These are phyloP conservation scores for Pollenia labialis DNA, from an alignment of 2,888 invertebrate genomes.

Conservation along the genomic window DNA sequence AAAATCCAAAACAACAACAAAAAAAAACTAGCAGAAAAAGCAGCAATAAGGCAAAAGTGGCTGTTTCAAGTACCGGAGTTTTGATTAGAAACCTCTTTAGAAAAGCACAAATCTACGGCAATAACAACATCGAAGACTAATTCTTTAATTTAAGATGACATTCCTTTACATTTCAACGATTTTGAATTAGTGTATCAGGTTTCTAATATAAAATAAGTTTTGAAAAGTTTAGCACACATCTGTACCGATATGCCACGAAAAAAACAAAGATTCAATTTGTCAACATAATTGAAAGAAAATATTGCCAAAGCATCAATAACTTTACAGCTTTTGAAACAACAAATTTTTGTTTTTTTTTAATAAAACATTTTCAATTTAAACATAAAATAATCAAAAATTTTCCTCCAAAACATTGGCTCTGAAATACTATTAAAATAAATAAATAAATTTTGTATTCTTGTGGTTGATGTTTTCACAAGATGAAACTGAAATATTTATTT, in stretches of 20 bases:
- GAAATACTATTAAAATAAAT: slow-evolving; percentile 5
- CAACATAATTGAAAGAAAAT: neutral
- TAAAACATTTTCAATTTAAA: neutral
- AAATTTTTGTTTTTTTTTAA: no score
- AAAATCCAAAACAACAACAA: no score
- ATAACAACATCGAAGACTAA: neutral
- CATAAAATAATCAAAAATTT: neutral
- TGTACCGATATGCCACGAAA: neutral
- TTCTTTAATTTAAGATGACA: neutral
- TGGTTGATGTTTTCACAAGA: neutral
- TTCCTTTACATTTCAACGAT: neutral
- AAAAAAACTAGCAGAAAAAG: neutral
- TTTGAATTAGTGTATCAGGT: slow-evolving; percentile 7
- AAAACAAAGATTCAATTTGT: neutral
- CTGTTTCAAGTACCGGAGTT: neutral
- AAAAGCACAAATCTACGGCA: neutral
- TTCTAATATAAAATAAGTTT: slow-evolving; percentile 27
- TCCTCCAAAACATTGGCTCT: neutral
- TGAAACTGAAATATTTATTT: neutral
- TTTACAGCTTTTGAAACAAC: no score
- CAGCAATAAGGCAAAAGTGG: neutral
- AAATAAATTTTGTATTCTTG: neutral
- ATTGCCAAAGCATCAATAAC: neutral
- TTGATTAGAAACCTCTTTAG: slow-evolving; percentile 2
- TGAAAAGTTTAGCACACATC: neutral